Evolutionary conservation across 2,888 invertebrate genomes (phyloP).

Genomic region (Coelopa pilipes): DNA sequence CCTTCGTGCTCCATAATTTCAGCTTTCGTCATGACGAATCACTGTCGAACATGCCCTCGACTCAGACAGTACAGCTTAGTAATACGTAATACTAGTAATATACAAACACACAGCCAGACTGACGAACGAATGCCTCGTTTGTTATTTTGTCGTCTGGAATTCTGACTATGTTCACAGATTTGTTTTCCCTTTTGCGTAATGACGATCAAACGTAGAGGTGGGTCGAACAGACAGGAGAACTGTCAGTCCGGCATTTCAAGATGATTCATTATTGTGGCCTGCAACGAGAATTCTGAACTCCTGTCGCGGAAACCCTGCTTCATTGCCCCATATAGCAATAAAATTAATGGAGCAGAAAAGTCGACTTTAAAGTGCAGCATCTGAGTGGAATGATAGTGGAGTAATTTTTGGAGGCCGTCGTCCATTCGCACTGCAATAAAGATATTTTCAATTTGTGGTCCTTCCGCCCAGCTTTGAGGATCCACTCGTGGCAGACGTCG

Average conservation of each 20-base stretch:
- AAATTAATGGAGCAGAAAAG: constrained; percentile 6
- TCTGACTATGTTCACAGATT: constrained; percentile 22
- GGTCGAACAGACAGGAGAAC: not conserved
- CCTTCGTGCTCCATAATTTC: too few relatives aligned
- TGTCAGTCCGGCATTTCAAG: constrained; percentile 4
- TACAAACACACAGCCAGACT: not conserved
- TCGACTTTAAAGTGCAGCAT: not conserved
- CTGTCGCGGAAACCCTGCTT: not conserved
- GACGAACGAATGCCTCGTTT: constrained; percentile 5
- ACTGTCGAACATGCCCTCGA: too few relatives aligned
- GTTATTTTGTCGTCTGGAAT: constrained; percentile 21
- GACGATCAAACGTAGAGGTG: constrained; percentile 8
- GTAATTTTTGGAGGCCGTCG: constrained; percentile 7
- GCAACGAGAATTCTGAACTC: not conserved
- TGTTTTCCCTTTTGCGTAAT: not conserved
- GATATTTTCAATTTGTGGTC: not conserved
- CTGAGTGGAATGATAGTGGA: not conserved
- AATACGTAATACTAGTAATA: not conserved
- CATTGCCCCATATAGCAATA: not conserved
- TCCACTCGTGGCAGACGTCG: too few relatives aligned
- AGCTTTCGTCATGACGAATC: too few relatives aligned
- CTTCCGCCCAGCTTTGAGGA: not conserved
- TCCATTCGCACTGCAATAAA: not conserved
- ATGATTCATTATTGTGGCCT: constrained; percentile 4
- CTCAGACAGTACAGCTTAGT: too few relatives aligned